Percentiles rank a stretch among this genome's conserved stretches.
Conservation (phyloP, 2,888 invertebrate species). For the Tanaodytes sp. region DNA sequence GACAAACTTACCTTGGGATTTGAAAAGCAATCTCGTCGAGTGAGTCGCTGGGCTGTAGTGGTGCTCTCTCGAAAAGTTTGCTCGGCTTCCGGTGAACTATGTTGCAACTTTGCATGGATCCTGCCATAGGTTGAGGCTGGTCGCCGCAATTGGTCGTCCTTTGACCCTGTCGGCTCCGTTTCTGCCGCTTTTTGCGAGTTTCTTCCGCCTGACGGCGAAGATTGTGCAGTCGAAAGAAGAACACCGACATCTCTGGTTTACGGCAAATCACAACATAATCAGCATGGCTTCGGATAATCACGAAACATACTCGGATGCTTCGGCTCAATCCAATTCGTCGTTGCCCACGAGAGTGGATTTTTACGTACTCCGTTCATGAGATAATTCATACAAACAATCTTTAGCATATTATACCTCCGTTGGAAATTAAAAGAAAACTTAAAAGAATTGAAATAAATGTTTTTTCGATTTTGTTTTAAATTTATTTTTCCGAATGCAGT, state of each 20-base stretch:
- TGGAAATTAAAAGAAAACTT: no score
- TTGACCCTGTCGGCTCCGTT: constrained; percentile 68
- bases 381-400: no score
- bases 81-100: constrained; percentile 80
- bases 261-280: constrained; percentile 33
- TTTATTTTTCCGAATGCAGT: no score
- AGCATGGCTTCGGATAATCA: constrained; percentile 15
- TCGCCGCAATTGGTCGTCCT: constrained; percentile 69
- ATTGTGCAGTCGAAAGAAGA: constrained; percentile 95
- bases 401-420: no score
- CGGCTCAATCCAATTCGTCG: no score
- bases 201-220: constrained; percentile 88
- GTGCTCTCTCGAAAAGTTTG: constrained; percentile 87
- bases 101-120: constrained; percentile 74
- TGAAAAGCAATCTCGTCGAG: constrained; percentile 93
- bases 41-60: constrained; percentile 89
- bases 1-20: constrained; percentile 86
- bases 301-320: constrained; percentile 7
- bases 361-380: no score
- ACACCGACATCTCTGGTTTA: constrained; percentile 87
- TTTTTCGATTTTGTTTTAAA: no score
- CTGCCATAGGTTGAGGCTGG: constrained; percentile 71
- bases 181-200: constrained; percentile 78
- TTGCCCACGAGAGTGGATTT: no score
- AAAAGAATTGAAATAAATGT: no score